Evolutionary conservation across 2,113 vertebrate genomes (phyloP).

Genomic region (Pithys albifrons): DNA sequence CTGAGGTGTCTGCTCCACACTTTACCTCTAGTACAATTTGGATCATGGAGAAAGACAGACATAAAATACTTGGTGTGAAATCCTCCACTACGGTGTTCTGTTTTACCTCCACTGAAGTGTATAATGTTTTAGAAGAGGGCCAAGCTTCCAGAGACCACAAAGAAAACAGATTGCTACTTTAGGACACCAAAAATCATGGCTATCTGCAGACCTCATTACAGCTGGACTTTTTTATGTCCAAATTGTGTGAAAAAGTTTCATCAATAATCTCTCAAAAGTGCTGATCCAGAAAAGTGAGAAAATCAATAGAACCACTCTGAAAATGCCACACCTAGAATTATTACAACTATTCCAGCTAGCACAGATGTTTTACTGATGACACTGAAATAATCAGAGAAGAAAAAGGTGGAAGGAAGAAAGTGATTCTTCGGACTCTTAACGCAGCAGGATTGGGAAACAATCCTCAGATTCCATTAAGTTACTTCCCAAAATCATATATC

Average conservation of each 20-base stretch:
- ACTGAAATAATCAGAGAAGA: not conserved
- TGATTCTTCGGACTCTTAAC: not conserved
- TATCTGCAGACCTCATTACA: not conserved
- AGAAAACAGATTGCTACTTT: not conserved
- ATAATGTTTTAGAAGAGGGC: not conserved
- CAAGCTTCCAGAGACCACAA: not conserved
- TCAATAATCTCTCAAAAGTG: not conserved
- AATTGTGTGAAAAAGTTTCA: not conserved
- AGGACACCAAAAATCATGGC: not conserved
- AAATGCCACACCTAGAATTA: not conserved
- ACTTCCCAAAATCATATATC: not conserved
- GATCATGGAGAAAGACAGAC: not conserved
- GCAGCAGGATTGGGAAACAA: not conserved
- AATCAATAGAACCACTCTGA: not conserved
- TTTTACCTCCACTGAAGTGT: not conserved
- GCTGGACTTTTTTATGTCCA: not conserved
- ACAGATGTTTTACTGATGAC: not conserved
- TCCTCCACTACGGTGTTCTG: not conserved
- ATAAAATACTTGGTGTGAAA: not conserved
- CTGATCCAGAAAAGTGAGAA: not conserved
- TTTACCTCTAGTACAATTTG: not conserved
- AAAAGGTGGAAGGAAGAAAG: not conserved
- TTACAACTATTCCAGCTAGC: not conserved
- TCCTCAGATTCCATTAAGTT: not conserved
- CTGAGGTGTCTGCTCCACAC: not conserved